Percentiles rank a stretch among this genome's conserved stretches.
Evolutionary conservation across 1,140 invertebrate genomes (phyloP).

Genomic region (Pteromalus puparum): DNA sequence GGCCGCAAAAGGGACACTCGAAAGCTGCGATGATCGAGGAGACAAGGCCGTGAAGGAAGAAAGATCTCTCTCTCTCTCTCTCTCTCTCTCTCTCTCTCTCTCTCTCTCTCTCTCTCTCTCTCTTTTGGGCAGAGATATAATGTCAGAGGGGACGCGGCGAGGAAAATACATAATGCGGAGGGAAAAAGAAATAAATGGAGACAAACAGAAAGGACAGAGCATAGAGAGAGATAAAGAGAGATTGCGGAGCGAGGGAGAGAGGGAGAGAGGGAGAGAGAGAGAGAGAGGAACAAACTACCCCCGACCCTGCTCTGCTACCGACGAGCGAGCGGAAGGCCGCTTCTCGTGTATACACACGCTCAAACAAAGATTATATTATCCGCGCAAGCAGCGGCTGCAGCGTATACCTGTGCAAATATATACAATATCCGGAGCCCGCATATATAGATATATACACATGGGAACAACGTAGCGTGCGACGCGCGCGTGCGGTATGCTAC

Average conservation of each 20-base stretch:
- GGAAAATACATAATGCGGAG: constrained; percentile 25
- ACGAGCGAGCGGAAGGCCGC: constrained; percentile 18
- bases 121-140: background rate
- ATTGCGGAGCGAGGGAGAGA: background rate
- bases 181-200: constrained; percentile 43
- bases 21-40: constrained; percentile 12
- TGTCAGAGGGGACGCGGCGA: background rate
- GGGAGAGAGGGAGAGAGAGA: background rate
- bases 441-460: constrained; percentile 1
- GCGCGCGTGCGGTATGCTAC: background rate
- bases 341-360: constrained; percentile 28
- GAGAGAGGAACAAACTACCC: constrained; percentile 15
- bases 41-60: constrained; percentile 20
- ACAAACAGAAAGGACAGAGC: constrained; percentile 28
- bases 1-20: background rate
- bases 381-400: constrained; percentile 24
- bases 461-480: background rate
- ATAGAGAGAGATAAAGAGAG: constrained; percentile 23
- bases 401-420: constrained; percentile 50
- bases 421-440: constrained; percentile 40
- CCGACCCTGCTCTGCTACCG: constrained; percentile 3
- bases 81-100: background rate
- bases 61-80: background rate
- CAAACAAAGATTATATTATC: constrained; percentile 54
- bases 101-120: background rate